Conservation (phyloP, 2,797 vertebrate species). For the Rhodeus uyekii region DNA sequence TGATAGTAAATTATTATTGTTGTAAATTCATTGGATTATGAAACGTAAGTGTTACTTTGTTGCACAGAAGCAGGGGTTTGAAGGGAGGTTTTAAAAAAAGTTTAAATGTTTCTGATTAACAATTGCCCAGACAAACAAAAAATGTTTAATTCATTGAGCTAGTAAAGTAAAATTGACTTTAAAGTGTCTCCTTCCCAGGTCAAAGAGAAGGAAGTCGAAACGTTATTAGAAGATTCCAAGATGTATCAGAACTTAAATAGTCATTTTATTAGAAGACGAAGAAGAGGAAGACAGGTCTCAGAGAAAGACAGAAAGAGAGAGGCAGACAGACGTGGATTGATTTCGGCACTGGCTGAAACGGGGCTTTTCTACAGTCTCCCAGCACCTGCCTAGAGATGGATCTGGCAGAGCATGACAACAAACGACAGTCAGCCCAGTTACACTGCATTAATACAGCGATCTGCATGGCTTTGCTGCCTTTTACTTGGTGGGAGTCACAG, state of each 20-base stretch:
- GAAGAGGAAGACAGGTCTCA: conserved; percentile 7
- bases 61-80: not conserved
- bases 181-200: conserved; percentile 43
- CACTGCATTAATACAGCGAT: not conserved
- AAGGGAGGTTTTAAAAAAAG: conserved; percentile 1
- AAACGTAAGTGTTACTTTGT: not conserved
- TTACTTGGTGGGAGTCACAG: not conserved
- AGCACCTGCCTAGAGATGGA: conserved; percentile 22
- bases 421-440: conserved; percentile 7
- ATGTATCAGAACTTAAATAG: not conserved
- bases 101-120: not conserved
- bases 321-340: not conserved
- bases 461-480: not conserved
- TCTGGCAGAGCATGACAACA: not conserved
- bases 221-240: not conserved
- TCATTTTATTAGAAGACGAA: not conserved
- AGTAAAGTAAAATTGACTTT: not conserved
- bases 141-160: not conserved
- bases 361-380: not conserved
- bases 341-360: not conserved
- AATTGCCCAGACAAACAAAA: not conserved
- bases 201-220: conserved; percentile 13
- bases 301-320: not conserved
- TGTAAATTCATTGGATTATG: not conserved
- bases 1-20: too few species aligned